Evolutionary conservation across 2,797 vertebrate species (phyloP).

Genomic region (Taenioides sp.): DNA sequence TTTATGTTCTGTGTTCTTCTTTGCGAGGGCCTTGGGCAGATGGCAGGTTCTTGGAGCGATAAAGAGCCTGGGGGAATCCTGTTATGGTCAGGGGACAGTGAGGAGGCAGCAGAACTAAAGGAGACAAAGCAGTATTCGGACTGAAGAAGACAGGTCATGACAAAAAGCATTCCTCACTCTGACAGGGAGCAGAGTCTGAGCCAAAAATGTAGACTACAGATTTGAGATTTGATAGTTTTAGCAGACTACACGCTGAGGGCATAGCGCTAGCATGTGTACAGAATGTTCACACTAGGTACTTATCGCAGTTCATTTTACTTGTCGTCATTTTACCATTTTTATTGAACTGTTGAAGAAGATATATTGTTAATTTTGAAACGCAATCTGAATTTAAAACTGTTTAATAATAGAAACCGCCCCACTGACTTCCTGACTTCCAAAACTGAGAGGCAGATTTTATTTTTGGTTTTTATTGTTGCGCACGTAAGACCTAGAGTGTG

Average conservation of each 20-base stretch:
- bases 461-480: no score
- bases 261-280: background rate
- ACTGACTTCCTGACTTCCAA: no score
- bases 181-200: background rate
- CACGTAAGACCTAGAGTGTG: no score
- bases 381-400: no score
- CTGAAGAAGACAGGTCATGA: slow-evolving; percentile 2
- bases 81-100: background rate
- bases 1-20: slow-evolving; percentile 8
- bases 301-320: background rate
- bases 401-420: no score
- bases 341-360: background rate
- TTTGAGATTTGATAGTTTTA: background rate
- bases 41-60: slow-evolving; percentile 12
- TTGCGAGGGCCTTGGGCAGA: background rate
- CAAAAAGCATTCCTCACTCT: slow-evolving; percentile 1
- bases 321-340: no score
- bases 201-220: background rate
- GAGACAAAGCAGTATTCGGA: background rate
- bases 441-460: no score
- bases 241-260: background rate
- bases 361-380: background rate
- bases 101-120: slow-evolving; percentile 8
- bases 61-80: slow-evolving; percentile 4
- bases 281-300: background rate